Evolutionary conservation across 2,113 vertebrate species (phyloP), one percentile per base, ranked within the genome.

Genomic region (Chamaea fasciata): DNA sequence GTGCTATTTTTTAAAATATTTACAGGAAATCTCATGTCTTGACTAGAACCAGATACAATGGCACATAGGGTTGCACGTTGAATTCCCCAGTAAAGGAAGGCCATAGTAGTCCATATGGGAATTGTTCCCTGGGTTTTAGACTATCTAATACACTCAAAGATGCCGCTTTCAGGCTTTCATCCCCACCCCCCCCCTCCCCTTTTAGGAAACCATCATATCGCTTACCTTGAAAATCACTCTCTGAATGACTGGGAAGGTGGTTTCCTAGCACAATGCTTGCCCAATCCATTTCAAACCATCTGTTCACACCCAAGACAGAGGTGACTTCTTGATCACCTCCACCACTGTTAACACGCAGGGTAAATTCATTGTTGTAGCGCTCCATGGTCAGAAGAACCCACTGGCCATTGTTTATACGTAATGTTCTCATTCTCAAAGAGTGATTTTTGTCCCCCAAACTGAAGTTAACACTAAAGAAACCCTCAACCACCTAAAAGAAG

Each of bases 281-380:
- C 60, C 98, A 97, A 57, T 98, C 97, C 35, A 98, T 96, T 88
- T 98, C 89, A 20, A 98, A 97, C 97, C 98, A 98, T 55, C 94
- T 95, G 17, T 93, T 94, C 2, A 57, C 83, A 74, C 98, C 98
- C 93, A 98, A 94, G 39, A 73, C 82, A 44, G 97, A 98, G 6
- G 94, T 98, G 60, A 98, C 97, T 97, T 99, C 98, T 57, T 97
- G 97, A 6, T 97, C 95, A 17, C 98, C 99, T 9, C 98, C 98
- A 26, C 98, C 99, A 74, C 96, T 95, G 87, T 99, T 98, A 92
- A 99, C 88, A 3, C 95, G 96, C 85, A 99, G 96, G 20, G 97
- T 98, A 87, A 99, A 99, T 46, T 97, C 89, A 76, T 98, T 98
- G 97, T 98, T 98, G 75, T 98, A 97, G 65, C 98, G 98, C 92